A percentile compares a stretch with the other conserved stretches of the same genome.
Conservation (phyloP, 1,140 invertebrate species). For the Hormaphis cornu region DNA sequence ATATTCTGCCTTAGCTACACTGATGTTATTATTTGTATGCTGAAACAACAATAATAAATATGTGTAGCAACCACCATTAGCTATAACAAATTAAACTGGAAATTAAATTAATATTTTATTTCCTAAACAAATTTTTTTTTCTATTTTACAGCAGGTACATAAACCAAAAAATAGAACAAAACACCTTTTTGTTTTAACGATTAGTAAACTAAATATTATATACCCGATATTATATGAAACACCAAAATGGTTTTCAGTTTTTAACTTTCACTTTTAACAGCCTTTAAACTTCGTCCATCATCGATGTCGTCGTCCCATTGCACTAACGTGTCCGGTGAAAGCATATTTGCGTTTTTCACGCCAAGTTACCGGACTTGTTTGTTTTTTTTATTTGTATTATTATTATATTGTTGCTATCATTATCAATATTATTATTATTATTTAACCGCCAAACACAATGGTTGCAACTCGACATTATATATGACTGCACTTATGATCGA, state of each 20-base stretch:
- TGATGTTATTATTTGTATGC: too few species aligned
- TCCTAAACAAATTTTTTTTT: too few species aligned
- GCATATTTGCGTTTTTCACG: background rate
- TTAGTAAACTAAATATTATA: background rate
- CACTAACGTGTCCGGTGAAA: conserved; percentile 14
- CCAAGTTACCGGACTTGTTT: background rate
- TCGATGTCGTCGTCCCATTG: too few species aligned
- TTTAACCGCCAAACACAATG: conserved; percentile 2
- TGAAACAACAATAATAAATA: too few species aligned
- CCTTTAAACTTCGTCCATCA: background rate
- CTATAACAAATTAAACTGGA: too few species aligned
- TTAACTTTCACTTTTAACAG: conserved; percentile 1
- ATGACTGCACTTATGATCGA: background rate
- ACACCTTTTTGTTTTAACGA: background rate
- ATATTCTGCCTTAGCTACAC: too few species aligned
- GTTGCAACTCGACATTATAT: background rate
- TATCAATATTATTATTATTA: background rate
- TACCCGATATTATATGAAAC: background rate
- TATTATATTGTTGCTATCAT: too few species aligned
- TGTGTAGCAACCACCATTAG: too few species aligned
- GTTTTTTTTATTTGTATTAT: too few species aligned
- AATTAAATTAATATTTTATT: too few species aligned
- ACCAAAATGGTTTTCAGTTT: background rate
- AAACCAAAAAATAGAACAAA: too few species aligned
- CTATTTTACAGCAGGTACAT: too few species aligned